Evolutionary conservation across 1,140 invertebrate species (phyloP).

Genomic region (Panagrolaimus sp.): DNA sequence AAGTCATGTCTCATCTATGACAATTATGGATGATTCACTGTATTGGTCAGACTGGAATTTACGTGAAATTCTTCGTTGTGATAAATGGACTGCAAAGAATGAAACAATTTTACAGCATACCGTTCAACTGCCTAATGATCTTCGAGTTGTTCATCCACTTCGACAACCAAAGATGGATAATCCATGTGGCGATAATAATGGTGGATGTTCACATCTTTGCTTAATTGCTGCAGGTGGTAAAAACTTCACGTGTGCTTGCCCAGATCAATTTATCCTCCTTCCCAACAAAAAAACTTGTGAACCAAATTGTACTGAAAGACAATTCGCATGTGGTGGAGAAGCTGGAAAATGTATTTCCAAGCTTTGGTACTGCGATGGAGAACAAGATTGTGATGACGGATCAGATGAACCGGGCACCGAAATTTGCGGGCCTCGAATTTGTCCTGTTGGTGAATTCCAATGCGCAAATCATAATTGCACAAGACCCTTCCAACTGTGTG

Average conservation of each 20-base stretch:
- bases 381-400: constrained; percentile 71
- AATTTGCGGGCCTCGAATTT: constrained; percentile 60
- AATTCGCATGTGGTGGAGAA: constrained; percentile 80
- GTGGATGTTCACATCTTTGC: constrained; percentile 91
- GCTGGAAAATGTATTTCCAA: constrained; percentile 94
- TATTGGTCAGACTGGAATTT: constrained; percentile 99
- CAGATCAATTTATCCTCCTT: constrained; percentile 80
- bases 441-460: constrained; percentile 77
- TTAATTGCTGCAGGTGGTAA: constrained; percentile 72
- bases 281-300: constrained; percentile 79
- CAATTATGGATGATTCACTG: constrained; percentile 84
- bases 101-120: constrained; percentile 77
- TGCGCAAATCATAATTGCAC: constrained; percentile 87
- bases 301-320: constrained; percentile 86
- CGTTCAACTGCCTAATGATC: constrained; percentile 86
- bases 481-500: constrained; percentile 81
- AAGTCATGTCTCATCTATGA: constrained; percentile 86
- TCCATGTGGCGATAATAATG: constrained; percentile 84
- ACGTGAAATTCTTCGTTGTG: constrained; percentile 69
- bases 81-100: constrained; percentile 77
- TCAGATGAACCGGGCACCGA: constrained; percentile 55
- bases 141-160: constrained; percentile 67
- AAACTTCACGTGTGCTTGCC: constrained; percentile 72
- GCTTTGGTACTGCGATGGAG: constrained; percentile 84
- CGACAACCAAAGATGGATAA: constrained; percentile 67